These are phyloP conservation scores for Nautilus pompilius DNA, from an alignment of 1,140 invertebrate species.

Conservation along the genomic window DNA sequence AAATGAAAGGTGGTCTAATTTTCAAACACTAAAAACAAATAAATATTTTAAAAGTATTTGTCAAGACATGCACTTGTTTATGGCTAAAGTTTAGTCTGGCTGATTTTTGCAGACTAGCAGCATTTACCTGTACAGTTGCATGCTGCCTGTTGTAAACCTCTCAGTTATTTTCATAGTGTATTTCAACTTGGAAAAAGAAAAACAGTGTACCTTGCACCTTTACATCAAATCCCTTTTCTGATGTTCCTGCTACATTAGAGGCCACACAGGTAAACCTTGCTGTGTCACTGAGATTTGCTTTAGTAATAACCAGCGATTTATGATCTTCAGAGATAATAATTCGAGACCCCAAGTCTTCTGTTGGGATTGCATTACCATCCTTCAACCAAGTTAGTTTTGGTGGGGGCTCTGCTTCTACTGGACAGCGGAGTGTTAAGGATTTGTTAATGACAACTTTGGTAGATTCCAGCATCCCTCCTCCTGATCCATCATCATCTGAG, in stretches of 20 bases:
- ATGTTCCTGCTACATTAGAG: conserved; percentile 53
- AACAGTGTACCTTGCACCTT: conserved; percentile 41
- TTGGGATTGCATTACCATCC: conserved; percentile 30
- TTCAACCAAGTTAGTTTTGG: conserved; percentile 57
- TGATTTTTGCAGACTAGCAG: too few relatives aligned
- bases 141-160: too few relatives aligned
- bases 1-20: too few relatives aligned
- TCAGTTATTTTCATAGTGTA: too few relatives aligned
- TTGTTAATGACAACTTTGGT: conserved; percentile 32
- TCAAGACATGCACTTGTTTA: too few relatives aligned
- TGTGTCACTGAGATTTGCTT: conserved; percentile 45
- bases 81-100: too few relatives aligned
- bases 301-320: conserved; percentile 32
- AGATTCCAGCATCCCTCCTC: conserved; percentile 10
- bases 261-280: conserved; percentile 58
- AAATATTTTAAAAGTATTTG: too few relatives aligned
- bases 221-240: conserved; percentile 41
- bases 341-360: conserved; percentile 14
- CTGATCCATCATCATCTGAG: conserved; percentile 4
- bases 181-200: too few relatives aligned
- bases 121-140: too few relatives aligned
- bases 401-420: conserved; percentile 52
- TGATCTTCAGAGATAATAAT: conserved; percentile 33
- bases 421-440: conserved; percentile 46
- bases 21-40: too few relatives aligned